Conservation (phyloP, 1,140 invertebrate genomes). For the Drosophila nasuta region DNA sequence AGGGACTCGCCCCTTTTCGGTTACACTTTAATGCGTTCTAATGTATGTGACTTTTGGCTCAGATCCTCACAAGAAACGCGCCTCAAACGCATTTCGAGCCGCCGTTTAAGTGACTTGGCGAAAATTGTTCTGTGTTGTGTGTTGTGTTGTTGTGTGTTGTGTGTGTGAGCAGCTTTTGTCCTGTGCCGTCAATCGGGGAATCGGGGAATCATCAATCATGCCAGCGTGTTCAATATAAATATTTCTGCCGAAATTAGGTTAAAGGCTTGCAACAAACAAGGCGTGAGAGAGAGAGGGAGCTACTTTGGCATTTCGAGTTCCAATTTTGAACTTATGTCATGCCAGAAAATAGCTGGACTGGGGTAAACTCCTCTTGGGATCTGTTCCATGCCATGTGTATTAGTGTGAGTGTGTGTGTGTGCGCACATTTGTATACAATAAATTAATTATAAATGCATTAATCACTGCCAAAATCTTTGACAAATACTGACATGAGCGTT, state of each 20-base stretch:
- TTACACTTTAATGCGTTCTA: conserved; percentile 83
- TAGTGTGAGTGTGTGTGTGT: conserved; percentile 12
- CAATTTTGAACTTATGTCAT: conserved; percentile 70
- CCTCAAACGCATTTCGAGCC: conserved; percentile 55
- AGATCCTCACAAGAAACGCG: conserved; percentile 49
- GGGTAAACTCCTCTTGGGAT: conserved; percentile 24
- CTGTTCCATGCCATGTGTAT: conserved; percentile 16
- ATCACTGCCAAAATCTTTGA: conserved; percentile 82
- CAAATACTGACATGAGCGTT: conserved; percentile 83
- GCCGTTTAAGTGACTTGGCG: conserved; percentile 74
- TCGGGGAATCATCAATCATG: conserved; percentile 68
- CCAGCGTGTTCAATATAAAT: conserved; percentile 73
- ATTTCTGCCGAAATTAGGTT: conserved; percentile 81
- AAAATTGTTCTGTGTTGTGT: conserved; percentile 23
- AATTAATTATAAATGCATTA: conserved; percentile 84
- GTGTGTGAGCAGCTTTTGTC: conserved; percentile 43
- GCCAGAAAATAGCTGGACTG: conserved; percentile 49
- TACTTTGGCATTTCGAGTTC: conserved; percentile 39
- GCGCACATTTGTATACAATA: conserved; percentile 64
- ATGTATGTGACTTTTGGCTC: conserved; percentile 82
- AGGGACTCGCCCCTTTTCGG: conserved; percentile 65
- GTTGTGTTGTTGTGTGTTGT: background rate
- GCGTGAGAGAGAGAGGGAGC: background rate
- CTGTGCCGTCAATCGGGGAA: conserved; percentile 49
- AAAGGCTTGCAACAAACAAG: conserved; percentile 55